These are phyloP conservation scores for Drosophila simulans DNA, from an alignment of 1,140 invertebrate genomes.

Conservation along the genomic window DNA sequence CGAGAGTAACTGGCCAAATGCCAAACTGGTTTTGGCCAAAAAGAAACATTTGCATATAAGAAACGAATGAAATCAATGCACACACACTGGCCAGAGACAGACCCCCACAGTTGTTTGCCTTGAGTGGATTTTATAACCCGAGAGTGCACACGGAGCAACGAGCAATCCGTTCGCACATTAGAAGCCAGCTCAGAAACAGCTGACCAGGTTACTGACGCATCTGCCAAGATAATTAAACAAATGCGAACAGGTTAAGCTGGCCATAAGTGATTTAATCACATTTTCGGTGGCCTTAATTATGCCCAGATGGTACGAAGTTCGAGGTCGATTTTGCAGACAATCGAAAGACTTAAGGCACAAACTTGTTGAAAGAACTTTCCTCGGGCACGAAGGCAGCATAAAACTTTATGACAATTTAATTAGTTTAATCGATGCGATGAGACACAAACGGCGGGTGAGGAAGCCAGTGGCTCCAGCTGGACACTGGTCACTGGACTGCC, in stretches of 20 bases:
- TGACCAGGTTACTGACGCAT: conserved; percentile 52
- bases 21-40: conserved; percentile 54
- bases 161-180: conserved; percentile 17
- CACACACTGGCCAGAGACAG: conserved; percentile 30
- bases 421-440: conserved; percentile 80
- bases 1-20: conserved; percentile 45
- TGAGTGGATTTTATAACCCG: conserved; percentile 17
- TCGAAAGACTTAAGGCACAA: conserved; percentile 60
- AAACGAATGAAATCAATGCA: conserved; percentile 59
- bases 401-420: conserved; percentile 78
- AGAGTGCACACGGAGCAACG: conserved; percentile 15
- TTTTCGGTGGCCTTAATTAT: conserved; percentile 54
- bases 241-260: conserved; percentile 32
- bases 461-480: neutral
- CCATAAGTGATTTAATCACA: conserved; percentile 18
- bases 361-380: conserved; percentile 40
- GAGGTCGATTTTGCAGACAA: conserved; percentile 3
- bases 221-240: conserved; percentile 24
- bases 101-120: conserved; percentile 56
- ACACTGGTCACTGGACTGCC: conserved; percentile 13
- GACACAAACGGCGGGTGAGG: conserved; percentile 13
- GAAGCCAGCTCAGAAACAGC: conserved; percentile 29
- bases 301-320: conserved; percentile 18
- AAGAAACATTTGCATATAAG: conserved; percentile 57
- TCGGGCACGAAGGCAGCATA: conserved; percentile 10